Evolutionary conservation across 2,888 invertebrate species (phyloP).

Genomic region (Acrocyrtus sp.): DNA sequence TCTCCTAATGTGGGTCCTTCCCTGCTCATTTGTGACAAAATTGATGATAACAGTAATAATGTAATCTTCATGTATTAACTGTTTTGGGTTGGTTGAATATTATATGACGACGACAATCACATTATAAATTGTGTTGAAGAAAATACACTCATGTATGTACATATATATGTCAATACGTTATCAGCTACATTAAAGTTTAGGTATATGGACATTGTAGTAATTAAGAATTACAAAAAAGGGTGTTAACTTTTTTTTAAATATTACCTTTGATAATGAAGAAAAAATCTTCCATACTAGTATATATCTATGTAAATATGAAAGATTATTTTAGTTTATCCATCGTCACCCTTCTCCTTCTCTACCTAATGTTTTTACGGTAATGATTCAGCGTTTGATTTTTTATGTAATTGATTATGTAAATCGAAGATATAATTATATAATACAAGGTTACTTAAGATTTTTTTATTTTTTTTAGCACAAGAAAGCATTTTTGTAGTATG

Average conservation of each 20-base stretch:
- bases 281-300: not conserved
- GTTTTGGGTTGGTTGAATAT: conserved; percentile 35
- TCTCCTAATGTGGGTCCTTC: not conserved
- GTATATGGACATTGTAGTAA: conserved; percentile 25
- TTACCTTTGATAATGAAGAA: too few relatives aligned
- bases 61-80: not conserved
- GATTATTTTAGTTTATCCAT: not conserved
- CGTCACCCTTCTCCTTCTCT: not conserved
- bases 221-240: conserved; percentile 35
- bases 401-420: conserved; percentile 9
- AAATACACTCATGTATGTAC: conserved; percentile 51
- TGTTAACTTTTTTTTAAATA: conserved; percentile 18
- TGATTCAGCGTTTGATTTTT: conserved; percentile 2
- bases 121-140: conserved; percentile 48
- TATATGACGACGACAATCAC: conserved; percentile 50
- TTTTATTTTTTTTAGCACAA: conserved; percentile 23
- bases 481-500: conserved; percentile 18
- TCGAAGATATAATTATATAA: conserved; percentile 2
- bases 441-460: conserved; percentile 14
- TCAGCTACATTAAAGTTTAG: conserved; percentile 34
- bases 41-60: not conserved
- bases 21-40: conserved; percentile 1
- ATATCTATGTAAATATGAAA: not conserved
- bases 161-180: conserved; percentile 23
- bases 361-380: conserved; percentile 4